Evolutionary conservation across 2,797 vertebrate genomes (phyloP).

Genomic region (Dromococcyx pavoninus): DNA sequence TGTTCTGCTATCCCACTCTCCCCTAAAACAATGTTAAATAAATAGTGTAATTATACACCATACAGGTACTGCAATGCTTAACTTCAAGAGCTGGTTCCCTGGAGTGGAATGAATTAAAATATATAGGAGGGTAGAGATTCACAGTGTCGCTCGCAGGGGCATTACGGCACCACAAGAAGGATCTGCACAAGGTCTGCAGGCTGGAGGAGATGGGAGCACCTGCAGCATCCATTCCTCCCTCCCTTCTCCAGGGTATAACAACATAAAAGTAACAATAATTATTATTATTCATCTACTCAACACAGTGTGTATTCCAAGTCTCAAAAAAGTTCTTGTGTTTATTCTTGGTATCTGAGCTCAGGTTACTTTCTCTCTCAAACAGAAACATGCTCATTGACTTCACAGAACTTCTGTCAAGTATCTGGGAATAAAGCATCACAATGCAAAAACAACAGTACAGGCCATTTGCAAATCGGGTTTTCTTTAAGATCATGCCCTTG

Average conservation of each 20-base stretch:
- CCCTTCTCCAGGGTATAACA: background rate
- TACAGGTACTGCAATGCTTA: background rate
- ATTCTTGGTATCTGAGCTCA: background rate
- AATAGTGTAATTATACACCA: background rate
- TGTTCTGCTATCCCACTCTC: background rate
- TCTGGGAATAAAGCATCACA: background rate
- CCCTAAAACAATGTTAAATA: background rate
- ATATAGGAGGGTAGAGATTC: too few relatives aligned
- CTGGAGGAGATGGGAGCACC: background rate
- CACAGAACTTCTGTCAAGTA: slow-evolving; percentile 62
- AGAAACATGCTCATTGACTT: slow-evolving; percentile 55
- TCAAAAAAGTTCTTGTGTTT: background rate
- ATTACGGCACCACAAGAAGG: background rate
- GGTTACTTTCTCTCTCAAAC: background rate
- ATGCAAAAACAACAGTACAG: background rate
- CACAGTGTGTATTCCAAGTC: background rate
- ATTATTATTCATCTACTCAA: background rate
- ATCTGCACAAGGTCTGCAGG: accelerated
- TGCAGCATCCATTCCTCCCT: background rate
- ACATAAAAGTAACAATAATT: background rate
- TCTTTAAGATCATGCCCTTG: background rate
- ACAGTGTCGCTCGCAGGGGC: background rate
- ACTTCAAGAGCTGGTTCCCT: background rate
- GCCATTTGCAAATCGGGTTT: background rate
- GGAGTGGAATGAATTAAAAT: background rate